Evolutionary conservation across 2,113 vertebrate genomes (phyloP).

Genomic region (Grallaria varia): DNA sequence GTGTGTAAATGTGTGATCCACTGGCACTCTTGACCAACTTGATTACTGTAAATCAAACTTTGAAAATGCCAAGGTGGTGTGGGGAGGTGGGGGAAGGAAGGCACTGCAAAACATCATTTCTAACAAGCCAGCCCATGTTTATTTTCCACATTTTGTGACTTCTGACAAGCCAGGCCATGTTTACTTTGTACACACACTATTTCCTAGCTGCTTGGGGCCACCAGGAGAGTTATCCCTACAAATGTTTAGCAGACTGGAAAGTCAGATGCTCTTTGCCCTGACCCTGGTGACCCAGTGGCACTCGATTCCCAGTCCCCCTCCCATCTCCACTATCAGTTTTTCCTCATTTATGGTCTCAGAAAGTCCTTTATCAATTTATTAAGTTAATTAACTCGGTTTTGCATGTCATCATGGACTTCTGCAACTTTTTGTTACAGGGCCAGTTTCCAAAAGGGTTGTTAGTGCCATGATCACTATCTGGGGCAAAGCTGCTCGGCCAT

Average conservation of each 20-base stretch:
- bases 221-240: neutral
- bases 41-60: neutral
- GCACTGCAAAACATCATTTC: neutral
- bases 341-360: neutral
- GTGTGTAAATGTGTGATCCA: neutral
- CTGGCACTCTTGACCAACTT: neutral
- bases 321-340: neutral
- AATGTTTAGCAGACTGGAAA: neutral
- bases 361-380: neutral
- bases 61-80: neutral
- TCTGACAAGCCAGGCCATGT: neutral
- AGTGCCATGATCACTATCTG: neutral
- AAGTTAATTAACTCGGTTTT: neutral
- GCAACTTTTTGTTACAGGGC: neutral
- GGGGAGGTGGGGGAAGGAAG: neutral
- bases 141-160: rapidly evolving
- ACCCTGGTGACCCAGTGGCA: rapidly evolving
- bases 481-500: neutral
- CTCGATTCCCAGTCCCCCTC: neutral
- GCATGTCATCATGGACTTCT: rapidly evolving
- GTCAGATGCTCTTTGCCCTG: neutral
- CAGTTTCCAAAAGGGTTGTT: neutral
- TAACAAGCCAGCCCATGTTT: neutral
- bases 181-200: rapidly evolving
- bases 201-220: neutral